These are phyloP conservation scores for Etia nguti DNA, from an alignment of 2,113 vertebrate species.

Conservation along the genomic window DNA sequence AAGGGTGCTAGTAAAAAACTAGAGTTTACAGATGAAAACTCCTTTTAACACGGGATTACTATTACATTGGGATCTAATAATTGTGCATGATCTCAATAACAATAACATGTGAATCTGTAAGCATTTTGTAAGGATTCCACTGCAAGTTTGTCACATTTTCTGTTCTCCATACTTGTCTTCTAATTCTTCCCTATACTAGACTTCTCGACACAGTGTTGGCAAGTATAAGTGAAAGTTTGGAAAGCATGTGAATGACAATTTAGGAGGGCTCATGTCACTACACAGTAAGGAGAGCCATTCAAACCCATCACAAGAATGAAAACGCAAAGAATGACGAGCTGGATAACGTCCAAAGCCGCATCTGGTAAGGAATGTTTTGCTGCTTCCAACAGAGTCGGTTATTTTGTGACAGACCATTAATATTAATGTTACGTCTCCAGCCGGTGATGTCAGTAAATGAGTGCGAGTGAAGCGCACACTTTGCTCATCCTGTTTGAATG, in stretches of 20 bases:
- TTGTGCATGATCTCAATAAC: not conserved
- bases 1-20: not conserved
- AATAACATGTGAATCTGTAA: not conserved
- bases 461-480: not conserved
- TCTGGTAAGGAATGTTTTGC: not conserved
- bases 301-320: not conserved
- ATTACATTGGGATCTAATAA: not conserved
- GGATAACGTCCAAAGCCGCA: not conserved
- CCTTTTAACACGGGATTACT: not conserved
- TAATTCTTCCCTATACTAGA: not conserved
- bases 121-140: not conserved
- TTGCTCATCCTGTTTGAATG: not conserved
- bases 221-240: not conserved
- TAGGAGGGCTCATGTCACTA: not conserved
- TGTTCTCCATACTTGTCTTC: not conserved
- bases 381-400: not conserved
- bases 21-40: not conserved
- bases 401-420: not conserved
- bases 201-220: not conserved
- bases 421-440: not conserved
- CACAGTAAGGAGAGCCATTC: not conserved
- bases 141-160: not conserved
- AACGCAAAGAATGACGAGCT: not conserved
- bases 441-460: not conserved
- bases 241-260: not conserved